phyloP scores from a whole-genome alignment of 2,113 vertebrate genomes.

The Gallinago paraguaiae region DNA sequence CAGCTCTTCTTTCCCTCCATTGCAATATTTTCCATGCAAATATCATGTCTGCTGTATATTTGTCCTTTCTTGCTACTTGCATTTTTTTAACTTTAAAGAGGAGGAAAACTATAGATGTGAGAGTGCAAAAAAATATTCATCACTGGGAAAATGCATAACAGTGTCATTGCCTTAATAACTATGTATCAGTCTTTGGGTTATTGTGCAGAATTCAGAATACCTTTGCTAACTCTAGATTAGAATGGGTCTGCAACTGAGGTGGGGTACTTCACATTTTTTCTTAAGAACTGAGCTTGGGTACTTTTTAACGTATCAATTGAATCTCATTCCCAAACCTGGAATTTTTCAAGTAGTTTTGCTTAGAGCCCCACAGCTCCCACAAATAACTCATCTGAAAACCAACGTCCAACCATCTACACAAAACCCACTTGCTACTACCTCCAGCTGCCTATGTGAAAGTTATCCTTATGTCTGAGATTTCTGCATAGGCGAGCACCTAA shows the following conservation, averaged over 20 bases:
- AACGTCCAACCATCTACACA: accelerated
- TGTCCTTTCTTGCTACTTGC: background rate
- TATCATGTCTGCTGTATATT: background rate
- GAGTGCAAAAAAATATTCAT: background rate
- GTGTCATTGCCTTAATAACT: background rate
- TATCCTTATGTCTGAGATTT: background rate
- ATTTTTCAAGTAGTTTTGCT: background rate
- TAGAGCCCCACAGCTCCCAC: background rate
- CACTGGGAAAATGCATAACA: background rate
- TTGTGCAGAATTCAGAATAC: background rate
- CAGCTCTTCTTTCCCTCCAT: background rate
- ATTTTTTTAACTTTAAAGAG: background rate
- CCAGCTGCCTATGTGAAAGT: background rate
- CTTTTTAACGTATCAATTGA: background rate
- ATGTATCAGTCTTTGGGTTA: background rate
- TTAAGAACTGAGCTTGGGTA: background rate
- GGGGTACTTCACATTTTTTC: background rate
- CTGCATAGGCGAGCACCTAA: background rate
- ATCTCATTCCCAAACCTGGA: background rate
- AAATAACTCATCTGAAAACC: background rate
- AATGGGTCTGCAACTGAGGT: background rate
- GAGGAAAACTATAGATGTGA: background rate
- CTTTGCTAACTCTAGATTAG: background rate
- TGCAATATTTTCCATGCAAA: background rate
- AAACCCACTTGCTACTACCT: background rate